These are phyloP conservation scores for Oncorhynchus mykiss DNA, from an alignment of 2,113 vertebrate species.

Conservation along the genomic window DNA sequence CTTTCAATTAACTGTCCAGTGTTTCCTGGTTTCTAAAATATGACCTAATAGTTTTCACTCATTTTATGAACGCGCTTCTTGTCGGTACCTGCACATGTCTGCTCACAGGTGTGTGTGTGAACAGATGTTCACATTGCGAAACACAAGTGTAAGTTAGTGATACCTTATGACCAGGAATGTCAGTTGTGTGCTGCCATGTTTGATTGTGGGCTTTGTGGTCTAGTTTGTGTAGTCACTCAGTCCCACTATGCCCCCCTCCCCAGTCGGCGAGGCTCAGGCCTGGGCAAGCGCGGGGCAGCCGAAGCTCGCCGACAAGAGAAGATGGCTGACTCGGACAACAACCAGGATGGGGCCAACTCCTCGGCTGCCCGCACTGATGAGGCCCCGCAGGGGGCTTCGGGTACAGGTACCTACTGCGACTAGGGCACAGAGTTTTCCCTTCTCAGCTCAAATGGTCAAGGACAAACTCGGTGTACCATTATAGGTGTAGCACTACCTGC, in stretches of 20 bases:
- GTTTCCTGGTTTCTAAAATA: no score
- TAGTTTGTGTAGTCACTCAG: neutral
- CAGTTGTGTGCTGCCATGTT: no score
- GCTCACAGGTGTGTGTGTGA: neutral
- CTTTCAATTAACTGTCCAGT: no score
- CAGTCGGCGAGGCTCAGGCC: slow-evolving; percentile 99
- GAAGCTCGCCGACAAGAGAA: slow-evolving; percentile 99
- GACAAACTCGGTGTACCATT: no score
- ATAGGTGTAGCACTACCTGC: no score
- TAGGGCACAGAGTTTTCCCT: no score
- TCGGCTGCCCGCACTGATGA: slow-evolving; percentile 93
- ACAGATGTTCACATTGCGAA: neutral
- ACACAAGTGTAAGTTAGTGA: neutral
- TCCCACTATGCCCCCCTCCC: slow-evolving; percentile 5
- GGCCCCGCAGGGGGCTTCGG: slow-evolving; percentile 96
- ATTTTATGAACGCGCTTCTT: neutral
- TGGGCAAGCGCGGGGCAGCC: slow-evolving; percentile 99
- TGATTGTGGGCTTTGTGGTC: neutral
- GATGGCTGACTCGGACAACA: slow-evolving; percentile 98
- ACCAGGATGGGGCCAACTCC: slow-evolving; percentile 96
- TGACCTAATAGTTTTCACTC: no score
- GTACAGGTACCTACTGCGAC: slow-evolving; percentile 59
- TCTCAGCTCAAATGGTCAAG: no score
- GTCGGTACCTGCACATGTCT: neutral
- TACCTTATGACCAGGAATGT: no score